These are phyloP conservation scores for Arion vulgaris DNA, from an alignment of 1,140 invertebrate species.

Conservation along the genomic window DNA sequence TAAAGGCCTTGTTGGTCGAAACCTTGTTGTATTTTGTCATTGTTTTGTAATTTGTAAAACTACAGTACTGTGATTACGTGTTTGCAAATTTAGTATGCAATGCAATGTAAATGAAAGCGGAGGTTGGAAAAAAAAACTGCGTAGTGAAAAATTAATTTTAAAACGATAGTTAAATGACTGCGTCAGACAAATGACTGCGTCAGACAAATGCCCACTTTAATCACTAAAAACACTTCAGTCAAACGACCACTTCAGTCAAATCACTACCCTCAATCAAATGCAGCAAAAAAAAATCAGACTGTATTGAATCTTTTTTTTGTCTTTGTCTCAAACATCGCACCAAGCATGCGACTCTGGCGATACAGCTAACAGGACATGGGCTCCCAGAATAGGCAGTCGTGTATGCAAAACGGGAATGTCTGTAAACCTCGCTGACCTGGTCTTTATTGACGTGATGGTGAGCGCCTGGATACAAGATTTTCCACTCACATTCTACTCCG, in stretches of 20 bases:
- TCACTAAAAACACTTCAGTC: too few species aligned
- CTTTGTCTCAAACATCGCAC: neutral
- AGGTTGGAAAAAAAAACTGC: too few species aligned
- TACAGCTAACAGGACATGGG: neutral
- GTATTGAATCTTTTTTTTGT: neutral
- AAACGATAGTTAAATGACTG: too few species aligned
- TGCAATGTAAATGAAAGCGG: too few species aligned
- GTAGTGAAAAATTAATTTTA: too few species aligned
- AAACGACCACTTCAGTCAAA: neutral
- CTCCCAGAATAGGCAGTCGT: neutral
- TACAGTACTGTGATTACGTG: too few species aligned
- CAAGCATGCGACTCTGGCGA: neutral
- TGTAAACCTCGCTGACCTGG: neutral
- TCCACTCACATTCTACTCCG: neutral
- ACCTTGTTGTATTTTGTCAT: too few species aligned
- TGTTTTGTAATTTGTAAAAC: too few species aligned
- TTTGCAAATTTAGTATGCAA: too few species aligned
- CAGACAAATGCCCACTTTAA: too few species aligned
- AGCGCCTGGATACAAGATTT: neutral
- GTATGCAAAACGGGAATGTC: constrained; percentile 4
- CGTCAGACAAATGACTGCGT: too few species aligned
- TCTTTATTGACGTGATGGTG: neutral
- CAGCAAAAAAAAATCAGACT: neutral
- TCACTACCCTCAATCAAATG: neutral
- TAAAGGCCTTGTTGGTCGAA: too few species aligned